Evolutionary conservation across 2,888 invertebrate species (phyloP).

Genomic region (Sinohyriopsis cumingii): DNA sequence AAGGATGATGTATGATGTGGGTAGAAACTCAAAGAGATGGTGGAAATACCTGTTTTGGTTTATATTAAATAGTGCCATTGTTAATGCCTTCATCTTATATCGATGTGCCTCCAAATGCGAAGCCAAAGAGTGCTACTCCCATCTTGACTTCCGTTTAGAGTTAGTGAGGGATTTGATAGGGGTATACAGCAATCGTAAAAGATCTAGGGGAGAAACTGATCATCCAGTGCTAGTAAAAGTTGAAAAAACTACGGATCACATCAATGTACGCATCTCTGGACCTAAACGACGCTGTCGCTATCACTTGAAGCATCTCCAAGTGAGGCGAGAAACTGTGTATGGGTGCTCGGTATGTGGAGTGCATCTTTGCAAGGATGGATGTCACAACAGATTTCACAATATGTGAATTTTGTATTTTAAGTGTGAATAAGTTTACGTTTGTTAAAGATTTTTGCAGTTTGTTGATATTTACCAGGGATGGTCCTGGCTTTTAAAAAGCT

Average conservation of each 20-base stretch:
- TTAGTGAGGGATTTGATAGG: constrained; percentile 10
- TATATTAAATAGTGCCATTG: constrained; percentile 22
- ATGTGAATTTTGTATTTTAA: too few species aligned
- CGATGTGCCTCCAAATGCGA: constrained; percentile 1
- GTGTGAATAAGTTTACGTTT: too few species aligned
- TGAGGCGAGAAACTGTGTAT: constrained; percentile 13
- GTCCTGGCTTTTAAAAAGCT: too few species aligned
- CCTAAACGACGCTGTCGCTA: not conserved
- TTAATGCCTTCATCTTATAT: constrained; percentile 24
- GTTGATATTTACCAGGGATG: too few species aligned
- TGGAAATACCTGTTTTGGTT: constrained; percentile 30
- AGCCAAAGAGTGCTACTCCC: constrained; percentile 11
- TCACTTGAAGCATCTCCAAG: not conserved
- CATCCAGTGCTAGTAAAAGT: not conserved
- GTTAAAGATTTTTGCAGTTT: too few species aligned
- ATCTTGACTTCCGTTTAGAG: constrained; percentile 18
- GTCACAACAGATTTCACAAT: constrained; percentile 1
- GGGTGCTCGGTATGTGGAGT: constrained; percentile 10
- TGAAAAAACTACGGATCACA: constrained; percentile 10
- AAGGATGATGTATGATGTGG: constrained; percentile 18
- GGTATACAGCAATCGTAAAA: constrained; percentile 16
- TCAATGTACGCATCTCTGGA: constrained; percentile 4
- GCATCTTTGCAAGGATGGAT: constrained; percentile 10
- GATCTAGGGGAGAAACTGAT: not conserved
- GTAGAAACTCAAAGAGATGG: constrained; percentile 24